Evolutionary conservation across 2,888 invertebrate species (phyloP).

Genomic region (Rhagium mordax): DNA sequence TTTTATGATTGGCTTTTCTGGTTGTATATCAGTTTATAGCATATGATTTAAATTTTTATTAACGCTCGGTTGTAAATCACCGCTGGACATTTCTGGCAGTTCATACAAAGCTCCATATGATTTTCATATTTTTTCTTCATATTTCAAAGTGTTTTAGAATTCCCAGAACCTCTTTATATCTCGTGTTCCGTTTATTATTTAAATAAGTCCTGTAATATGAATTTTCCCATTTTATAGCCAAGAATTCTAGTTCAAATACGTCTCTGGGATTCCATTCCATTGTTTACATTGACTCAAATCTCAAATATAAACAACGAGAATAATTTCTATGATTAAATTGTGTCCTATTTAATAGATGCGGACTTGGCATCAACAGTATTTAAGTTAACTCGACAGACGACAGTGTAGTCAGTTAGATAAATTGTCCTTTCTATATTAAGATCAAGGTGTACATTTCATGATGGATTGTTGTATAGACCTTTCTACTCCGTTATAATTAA

Average conservation of each 20-base stretch:
- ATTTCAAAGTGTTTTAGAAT: not conserved
- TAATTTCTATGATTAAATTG: constrained; percentile 16
- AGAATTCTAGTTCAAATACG: not conserved
- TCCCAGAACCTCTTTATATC: not conserved
- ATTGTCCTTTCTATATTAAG: constrained; percentile 51
- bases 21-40: constrained; percentile 66
- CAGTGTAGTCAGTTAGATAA: constrained; percentile 32
- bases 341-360: constrained; percentile 12
- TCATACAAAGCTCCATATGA: constrained; percentile 29
- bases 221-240: not conserved
- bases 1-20: constrained; percentile 44
- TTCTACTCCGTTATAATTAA: constrained; percentile 21
- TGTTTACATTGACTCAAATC: constrained; percentile 9
- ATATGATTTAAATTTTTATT: constrained; percentile 68
- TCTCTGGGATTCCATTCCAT: not conserved
- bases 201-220: not conserved
- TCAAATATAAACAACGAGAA: constrained; percentile 3
- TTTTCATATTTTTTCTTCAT: not conserved
- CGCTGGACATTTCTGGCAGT: constrained; percentile 55
- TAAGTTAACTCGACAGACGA: constrained; percentile 16
- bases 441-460: constrained; percentile 43
- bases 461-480: constrained; percentile 22
- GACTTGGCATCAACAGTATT: constrained; percentile 29
- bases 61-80: constrained; percentile 65
- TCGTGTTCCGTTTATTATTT: not conserved